Evolutionary conservation across 2,797 vertebrate genomes (phyloP).

Genomic region (Anguilla obscura): DNA sequence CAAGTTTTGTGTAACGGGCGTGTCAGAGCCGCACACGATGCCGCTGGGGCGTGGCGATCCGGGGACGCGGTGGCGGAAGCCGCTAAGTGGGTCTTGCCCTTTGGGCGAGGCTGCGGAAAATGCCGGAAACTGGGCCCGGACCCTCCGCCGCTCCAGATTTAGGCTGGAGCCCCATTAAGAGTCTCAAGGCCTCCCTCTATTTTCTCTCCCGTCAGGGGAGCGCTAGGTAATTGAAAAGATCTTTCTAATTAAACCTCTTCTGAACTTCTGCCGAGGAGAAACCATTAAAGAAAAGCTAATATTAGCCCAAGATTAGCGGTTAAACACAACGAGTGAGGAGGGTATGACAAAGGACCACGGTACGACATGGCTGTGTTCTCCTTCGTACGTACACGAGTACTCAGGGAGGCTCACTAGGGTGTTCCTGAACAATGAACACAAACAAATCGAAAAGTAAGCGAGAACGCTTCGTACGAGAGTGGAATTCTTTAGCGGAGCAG

Average conservation of each 20-base stretch:
- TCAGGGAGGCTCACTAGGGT: too few species aligned
- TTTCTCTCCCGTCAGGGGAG: conserved; percentile 65
- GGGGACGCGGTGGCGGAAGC: neutral
- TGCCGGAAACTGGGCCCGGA: neutral
- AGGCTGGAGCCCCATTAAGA: conserved; percentile 9
- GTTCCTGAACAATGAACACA: neutral
- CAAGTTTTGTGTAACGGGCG: too few species aligned
- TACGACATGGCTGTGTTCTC: neutral
- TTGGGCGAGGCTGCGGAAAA: neutral
- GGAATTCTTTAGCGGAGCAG: neutral
- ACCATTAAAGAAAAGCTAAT: conserved; percentile 49
- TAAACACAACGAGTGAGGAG: neutral
- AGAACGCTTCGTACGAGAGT: neutral
- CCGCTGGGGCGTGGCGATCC: too few species aligned
- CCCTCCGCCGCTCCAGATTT: neutral
- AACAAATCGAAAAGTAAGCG: neutral
- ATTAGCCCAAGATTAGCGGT: conserved; percentile 15
- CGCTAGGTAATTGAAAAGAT: conserved; percentile 67
- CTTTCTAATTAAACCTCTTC: conserved; percentile 70
- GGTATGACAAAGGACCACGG: neutral
- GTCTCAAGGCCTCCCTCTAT: conserved; percentile 56
- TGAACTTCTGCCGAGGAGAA: conserved; percentile 58
- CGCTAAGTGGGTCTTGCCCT: neutral
- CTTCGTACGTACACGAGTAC: neutral
- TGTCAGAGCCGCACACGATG: neutral